Evolutionary conservation across 1,140 invertebrate species (phyloP), one percentile per base, ranked within the genome.

Genomic region (Hyphantria cunea): DNA sequence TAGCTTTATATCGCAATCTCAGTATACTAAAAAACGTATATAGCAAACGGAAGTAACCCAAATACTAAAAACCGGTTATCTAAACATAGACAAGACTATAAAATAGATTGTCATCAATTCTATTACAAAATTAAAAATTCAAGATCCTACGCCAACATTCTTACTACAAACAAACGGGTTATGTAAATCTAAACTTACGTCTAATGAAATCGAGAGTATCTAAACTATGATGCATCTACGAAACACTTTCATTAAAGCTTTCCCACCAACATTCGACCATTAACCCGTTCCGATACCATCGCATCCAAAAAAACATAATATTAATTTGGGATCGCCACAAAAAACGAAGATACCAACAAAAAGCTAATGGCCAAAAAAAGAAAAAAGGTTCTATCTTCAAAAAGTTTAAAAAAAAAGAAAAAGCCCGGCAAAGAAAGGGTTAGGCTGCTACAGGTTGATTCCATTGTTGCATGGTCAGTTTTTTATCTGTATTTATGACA

Each of bases 241-340:
- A 86, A 84, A 80, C 80, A 87, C 86, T 89, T 89, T 89, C 86
- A 85, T 89, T 86, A 84, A 76, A 80, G 70, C 71, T 84, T 90
- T 88, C 83, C 86, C 83, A 83, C 79, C 74, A 64, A 63, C 59
- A 50, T 53, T 70, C 68, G 51, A 67, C 56, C 60, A 58, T 56
- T 25, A 70, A 90, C 87, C 82, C 68, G 87, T 87, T 84, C 51
- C 55, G 73, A 83, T 84, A 78, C 61, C 64, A 76, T 79, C 74
- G 14, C 68, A 69, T 74, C 77, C 75, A 82, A 84, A 77, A 78
- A 88, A 80, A 82, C 78, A 83, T 81, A 77, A 85, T 88, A 90
- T 90, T 90, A 90, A 90, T 90, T 90, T 88, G 87, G 85, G 85
- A 86, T 86, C 72, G 69, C 79, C 83, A 87, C 82, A 90, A 90